phyloP scores from a whole-genome alignment of 2,888 invertebrate species.

The Malachius bipustulatus region DNA sequence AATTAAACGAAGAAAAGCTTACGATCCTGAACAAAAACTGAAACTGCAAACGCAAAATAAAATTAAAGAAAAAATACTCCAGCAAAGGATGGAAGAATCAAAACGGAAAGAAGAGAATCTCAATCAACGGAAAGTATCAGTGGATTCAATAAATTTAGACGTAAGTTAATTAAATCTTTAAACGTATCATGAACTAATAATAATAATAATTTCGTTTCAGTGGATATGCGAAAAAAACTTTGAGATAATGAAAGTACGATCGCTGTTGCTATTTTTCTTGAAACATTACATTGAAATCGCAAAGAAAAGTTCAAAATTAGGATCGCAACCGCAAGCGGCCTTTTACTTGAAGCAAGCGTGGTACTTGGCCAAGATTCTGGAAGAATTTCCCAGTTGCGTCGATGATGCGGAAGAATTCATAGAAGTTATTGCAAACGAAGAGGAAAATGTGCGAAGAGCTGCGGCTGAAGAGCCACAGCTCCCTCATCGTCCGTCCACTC shows the following conservation, averaged over 20 bases:
- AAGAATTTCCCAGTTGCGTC: slow-evolving; percentile 44
- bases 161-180: slow-evolving; percentile 32
- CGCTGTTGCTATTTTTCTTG: slow-evolving; percentile 56
- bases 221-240: slow-evolving; percentile 33
- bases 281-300: slow-evolving; percentile 62
- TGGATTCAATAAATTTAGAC: slow-evolving; percentile 43
- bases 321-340: slow-evolving; percentile 47
- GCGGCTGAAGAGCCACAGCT: slow-evolving; percentile 26
- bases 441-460: slow-evolving; percentile 40
- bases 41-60: slow-evolving; percentile 15
- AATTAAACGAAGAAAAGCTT: neutral
- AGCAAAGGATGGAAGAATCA: slow-evolving; percentile 16
- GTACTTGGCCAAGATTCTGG: slow-evolving; percentile 49
- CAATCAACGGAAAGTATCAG: slow-evolving; percentile 22
- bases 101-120: slow-evolving; percentile 20
- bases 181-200: slow-evolving; percentile 7
- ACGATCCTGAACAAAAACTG: neutral
- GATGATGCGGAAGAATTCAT: slow-evolving; percentile 43
- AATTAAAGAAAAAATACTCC: slow-evolving; percentile 17
- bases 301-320: slow-evolving; percentile 48
- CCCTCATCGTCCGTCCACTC: slow-evolving; percentile 18
- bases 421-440: slow-evolving; percentile 42
- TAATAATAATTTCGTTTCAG: slow-evolving; percentile 24
- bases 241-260: slow-evolving; percentile 47
- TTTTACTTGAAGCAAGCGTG: slow-evolving; percentile 61